Conservation (phyloP, 1,140 invertebrate genomes). For the Nephila pilipes region DNA sequence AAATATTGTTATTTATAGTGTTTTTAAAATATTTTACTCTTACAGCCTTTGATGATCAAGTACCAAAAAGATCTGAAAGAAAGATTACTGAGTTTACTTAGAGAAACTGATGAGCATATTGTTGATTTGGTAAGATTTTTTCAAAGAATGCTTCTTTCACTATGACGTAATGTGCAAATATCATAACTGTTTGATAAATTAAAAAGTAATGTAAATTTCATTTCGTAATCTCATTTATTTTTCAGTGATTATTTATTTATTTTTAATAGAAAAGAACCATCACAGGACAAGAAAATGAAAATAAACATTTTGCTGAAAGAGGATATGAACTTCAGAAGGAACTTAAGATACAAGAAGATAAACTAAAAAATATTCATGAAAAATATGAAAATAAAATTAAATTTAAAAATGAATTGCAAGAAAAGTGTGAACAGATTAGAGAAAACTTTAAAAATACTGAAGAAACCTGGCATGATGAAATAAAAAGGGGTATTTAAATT, state of each 20-base stretch:
- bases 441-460: slow-evolving; percentile 26
- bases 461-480: neutral
- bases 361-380: slow-evolving; percentile 35
- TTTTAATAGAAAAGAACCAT: slow-evolving; percentile 61
- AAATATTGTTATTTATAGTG: neutral
- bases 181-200: neutral
- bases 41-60: slow-evolving; percentile 70
- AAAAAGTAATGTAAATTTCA: neutral
- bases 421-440: slow-evolving; percentile 23
- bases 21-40: neutral
- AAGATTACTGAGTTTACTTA: slow-evolving; percentile 55
- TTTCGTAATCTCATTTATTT: neutral
- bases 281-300: slow-evolving; percentile 62
- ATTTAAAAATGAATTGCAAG: neutral
- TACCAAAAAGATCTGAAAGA: slow-evolving; percentile 75
- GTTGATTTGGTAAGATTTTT: slow-evolving; percentile 48
- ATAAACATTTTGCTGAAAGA: slow-evolving; percentile 57
- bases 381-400: slow-evolving; percentile 45
- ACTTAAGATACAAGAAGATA: slow-evolving; percentile 51
- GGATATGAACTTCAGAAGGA: slow-evolving; percentile 71
- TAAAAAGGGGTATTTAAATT: slow-evolving; percentile 47
- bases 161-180: neutral
- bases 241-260: neutral
- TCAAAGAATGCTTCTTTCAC: neutral
- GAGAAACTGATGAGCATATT: slow-evolving; percentile 69